Conservation (phyloP, 64 coral and sea anemone genomes). For the Orbicella faveolata region DNA sequence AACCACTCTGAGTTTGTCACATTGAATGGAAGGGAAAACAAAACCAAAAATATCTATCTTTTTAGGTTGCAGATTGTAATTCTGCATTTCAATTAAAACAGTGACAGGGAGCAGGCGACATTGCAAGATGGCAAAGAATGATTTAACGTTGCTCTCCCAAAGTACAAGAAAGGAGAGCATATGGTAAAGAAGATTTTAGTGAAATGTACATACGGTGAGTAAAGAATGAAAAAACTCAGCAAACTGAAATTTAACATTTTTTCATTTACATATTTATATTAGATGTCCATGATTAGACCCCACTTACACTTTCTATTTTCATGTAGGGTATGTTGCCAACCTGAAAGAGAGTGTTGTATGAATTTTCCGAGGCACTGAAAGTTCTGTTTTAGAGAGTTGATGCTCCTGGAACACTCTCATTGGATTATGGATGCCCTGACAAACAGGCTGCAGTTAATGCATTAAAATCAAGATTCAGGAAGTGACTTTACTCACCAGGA, state of each 20-base stretch:
- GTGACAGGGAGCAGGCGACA: not conserved
- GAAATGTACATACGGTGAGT: constrained; percentile 14
- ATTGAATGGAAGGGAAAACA: too few species aligned
- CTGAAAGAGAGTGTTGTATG: too few species aligned
- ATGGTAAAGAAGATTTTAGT: not conserved
- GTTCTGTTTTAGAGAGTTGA: not conserved
- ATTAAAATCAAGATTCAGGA: constrained; percentile 3
- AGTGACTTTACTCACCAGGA: too few species aligned
- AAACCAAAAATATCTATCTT: not conserved
- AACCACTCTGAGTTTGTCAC: too few species aligned
- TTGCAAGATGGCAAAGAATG: not conserved
- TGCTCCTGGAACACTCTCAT: not conserved
- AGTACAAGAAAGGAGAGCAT: constrained; percentile 25
- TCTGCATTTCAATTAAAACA: constrained; percentile 53
- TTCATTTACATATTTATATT: not conserved
- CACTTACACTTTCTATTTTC: not conserved
- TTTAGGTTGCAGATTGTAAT: constrained; percentile 36
- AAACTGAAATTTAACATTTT: not conserved
- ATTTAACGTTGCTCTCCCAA: constrained; percentile 16
- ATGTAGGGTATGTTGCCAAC: not conserved
- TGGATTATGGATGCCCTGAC: not conserved
- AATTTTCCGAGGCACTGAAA: not conserved
- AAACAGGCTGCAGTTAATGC: not conserved
- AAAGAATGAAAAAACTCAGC: not conserved
- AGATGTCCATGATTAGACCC: not conserved